phyloP scores from a whole-genome alignment of 2,888 invertebrate species.

The Autographa gamma region DNA sequence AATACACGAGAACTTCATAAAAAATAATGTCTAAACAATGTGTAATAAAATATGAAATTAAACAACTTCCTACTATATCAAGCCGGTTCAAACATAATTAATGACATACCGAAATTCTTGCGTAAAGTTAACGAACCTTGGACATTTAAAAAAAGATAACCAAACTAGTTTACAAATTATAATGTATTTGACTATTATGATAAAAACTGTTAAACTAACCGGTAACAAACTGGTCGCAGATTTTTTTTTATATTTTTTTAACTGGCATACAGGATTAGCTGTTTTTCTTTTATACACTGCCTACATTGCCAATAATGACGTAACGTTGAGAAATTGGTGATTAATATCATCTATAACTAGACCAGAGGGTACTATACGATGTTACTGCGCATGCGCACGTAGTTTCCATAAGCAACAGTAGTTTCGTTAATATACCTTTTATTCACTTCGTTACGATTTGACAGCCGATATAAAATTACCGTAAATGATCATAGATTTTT shows the following conservation, averaged over 20 bases:
- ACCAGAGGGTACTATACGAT: no score
- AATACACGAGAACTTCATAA: neutral
- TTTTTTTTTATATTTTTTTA: neutral
- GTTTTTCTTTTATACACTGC: no score
- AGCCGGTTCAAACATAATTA: neutral
- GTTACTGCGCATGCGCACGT: no score
- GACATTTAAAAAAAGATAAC: neutral
- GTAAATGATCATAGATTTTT: no score
- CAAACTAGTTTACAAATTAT: slow-evolving; percentile 1
- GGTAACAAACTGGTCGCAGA: neutral
- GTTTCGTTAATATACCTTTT: no score
- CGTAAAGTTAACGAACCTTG: neutral
- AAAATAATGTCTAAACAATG: neutral
- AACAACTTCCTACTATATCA: neutral
- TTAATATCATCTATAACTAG: no score
- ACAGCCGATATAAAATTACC: no score
- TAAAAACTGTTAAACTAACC: neutral
- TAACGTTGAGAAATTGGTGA: no score
- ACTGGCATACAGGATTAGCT: no score
- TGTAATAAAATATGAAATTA: neutral
- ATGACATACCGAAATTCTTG: neutral
- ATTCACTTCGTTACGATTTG: no score
- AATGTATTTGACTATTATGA: neutral
- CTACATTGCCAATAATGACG: no score
- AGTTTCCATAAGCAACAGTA: no score